Percentiles rank a stretch among this genome's conserved stretches.
Conservation (phyloP, 2,797 vertebrate species). For the Pantherophis vulpinus region DNA sequence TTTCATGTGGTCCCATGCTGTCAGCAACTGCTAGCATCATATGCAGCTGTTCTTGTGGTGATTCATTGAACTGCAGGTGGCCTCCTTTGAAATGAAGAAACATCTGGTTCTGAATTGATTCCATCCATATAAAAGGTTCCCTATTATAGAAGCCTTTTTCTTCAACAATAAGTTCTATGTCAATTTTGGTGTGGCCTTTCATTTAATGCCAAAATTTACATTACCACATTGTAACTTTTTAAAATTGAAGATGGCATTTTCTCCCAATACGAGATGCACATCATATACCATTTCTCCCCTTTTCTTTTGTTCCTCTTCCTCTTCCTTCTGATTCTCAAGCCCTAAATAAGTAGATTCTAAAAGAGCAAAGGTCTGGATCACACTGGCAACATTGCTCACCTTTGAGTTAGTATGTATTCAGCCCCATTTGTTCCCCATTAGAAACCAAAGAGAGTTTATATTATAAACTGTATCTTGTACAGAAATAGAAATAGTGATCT, state of each 20-base stretch:
- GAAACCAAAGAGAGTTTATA: background rate
- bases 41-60: background rate
- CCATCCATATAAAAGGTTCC: background rate
- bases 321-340: background rate
- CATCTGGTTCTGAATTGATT: background rate
- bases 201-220: background rate
- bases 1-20: background rate
- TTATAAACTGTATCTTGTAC: background rate
- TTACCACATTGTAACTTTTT: background rate
- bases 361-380: background rate
- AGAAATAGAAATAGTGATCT: background rate
- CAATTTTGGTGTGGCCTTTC: background rate
- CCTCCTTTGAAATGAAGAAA: background rate
- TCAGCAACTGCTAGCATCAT: background rate
- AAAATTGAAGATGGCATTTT: background rate
- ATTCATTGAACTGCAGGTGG: background rate
- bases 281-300: background rate
- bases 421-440: background rate
- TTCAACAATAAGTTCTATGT: background rate
- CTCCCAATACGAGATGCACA: background rate
- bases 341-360: background rate
- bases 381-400: background rate
- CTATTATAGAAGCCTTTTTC: background rate
- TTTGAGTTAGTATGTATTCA: background rate
- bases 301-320: background rate